Evolutionary conservation across 2,797 vertebrate species (phyloP).

Genomic region (Alouatta caraya): DNA sequence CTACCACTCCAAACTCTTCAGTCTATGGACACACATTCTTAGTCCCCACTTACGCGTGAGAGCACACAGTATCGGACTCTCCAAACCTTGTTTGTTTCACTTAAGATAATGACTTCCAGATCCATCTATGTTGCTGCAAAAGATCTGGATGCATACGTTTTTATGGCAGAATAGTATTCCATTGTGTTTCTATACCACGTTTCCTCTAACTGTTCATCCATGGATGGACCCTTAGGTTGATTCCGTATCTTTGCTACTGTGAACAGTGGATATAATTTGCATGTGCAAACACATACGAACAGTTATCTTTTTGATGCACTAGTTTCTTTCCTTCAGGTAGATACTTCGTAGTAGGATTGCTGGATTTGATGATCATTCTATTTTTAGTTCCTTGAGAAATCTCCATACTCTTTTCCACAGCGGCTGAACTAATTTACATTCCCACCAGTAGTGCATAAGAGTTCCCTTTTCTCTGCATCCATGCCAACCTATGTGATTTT

Average conservation of each 20-base stretch:
- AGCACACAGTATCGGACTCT: background rate
- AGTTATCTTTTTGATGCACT: background rate
- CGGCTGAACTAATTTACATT: background rate
- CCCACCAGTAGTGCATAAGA: background rate
- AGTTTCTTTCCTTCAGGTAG: background rate
- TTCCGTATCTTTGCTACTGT: background rate
- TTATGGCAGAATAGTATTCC: background rate
- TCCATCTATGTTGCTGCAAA: background rate
- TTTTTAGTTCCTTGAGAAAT: background rate
- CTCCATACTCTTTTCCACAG: background rate
- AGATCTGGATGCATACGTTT: background rate
- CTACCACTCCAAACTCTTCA: background rate
- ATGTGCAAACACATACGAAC: background rate
- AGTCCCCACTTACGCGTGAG: background rate
- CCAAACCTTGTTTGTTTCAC: background rate
- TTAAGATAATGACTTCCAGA: background rate
- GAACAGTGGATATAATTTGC: background rate
- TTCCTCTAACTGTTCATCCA: background rate
- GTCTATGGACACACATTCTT: background rate
- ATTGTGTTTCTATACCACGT: fast-evolving
- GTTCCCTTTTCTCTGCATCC: background rate
- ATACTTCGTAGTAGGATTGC: background rate
- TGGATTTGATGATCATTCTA: background rate
- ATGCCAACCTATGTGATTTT: background rate
- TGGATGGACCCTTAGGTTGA: background rate